Base-by-base conservation (phyloP, 2,797 vertebrate genomes). In the Neoniphon sammara region DNA sequence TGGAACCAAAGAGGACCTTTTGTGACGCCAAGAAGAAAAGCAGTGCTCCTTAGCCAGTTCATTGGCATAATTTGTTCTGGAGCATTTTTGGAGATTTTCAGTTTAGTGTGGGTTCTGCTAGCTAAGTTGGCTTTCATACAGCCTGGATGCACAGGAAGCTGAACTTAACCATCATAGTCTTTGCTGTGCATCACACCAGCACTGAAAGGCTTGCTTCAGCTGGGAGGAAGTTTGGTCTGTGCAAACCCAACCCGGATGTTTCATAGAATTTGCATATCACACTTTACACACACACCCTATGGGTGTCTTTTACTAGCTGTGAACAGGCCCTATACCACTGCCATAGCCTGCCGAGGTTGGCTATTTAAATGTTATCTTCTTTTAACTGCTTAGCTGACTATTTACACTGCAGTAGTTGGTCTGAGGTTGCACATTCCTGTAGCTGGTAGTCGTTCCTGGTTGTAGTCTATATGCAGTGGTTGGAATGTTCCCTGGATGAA, bases 361-460 rank as follows among this genome's bases (percentile, higher is more conserved):
- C 34, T 64, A 15, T 56, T 60, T 73, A 4, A 59, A 9, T 44
- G 23, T 76, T 71, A 27, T 67, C 36, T 66, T 42, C 25, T 66
- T 54, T 36, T 31, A 21, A 9, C 42, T 70, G 60, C 66, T 50
- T 47, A 59, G 68, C 49, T 47, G 73, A 70, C 46, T 70, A 39
- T 87, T 78, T 63, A 66, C 6, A 15, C 31, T 42, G 62, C 59
- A 27, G 42, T 7, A 5, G 54, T 66, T 42, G 31, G 49, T 67
- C 73, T 89, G 81, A 87, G 68, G 73, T 52, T 70, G 75, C 85
- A 86, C 83, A 86, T 89, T 87, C 81, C 84, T 73, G 64, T 12
- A 25, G 56, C 73, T 69, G 73, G 49, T 69, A 54, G 20, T 67
- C 2, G 15, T 61, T 72, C 66, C 52, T 77, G 53, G 23, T 83